Percentiles rank a stretch among this genome's conserved stretches.
These are phyloP conservation scores for Orchesellides sinensis DNA, from an alignment of 2,888 invertebrate genomes.

Conservation along the genomic window DNA sequence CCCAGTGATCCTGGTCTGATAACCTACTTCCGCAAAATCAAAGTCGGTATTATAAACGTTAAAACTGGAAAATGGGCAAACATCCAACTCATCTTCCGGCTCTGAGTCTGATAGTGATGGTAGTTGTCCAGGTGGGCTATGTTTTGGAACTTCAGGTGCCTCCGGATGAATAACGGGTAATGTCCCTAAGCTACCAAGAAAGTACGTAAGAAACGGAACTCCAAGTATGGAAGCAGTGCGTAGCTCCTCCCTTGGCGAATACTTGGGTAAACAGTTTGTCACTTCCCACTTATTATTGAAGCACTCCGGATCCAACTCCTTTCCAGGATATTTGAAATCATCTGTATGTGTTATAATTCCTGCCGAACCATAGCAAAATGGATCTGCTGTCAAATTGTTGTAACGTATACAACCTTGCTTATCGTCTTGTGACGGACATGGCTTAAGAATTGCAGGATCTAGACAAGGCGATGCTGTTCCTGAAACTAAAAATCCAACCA, in stretches of 20 bases:
- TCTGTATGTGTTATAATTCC: too few relatives aligned
- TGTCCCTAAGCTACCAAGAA: constrained; percentile 52
- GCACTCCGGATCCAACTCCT: too few relatives aligned
- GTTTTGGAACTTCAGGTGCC: not conserved
- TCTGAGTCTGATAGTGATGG: too few relatives aligned
- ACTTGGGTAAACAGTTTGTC: constrained; percentile 24
- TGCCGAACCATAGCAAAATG: too few relatives aligned
- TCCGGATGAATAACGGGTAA: constrained; percentile 21
- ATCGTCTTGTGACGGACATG: not conserved
- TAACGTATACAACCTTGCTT: not conserved
- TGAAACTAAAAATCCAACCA: not conserved
- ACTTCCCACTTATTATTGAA: too few relatives aligned
- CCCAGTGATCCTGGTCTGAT: constrained; percentile 65
- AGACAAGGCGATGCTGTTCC: not conserved
- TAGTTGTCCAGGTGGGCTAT: too few relatives aligned
- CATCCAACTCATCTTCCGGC: constrained; percentile 11
- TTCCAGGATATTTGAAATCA: too few relatives aligned
- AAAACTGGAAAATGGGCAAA: constrained; percentile 70
- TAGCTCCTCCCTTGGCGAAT: constrained; percentile 34
- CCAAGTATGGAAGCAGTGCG: constrained; percentile 10
- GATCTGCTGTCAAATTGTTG: too few relatives aligned
- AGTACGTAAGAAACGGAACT: constrained; percentile 35
- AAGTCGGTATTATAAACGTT: constrained; percentile 48
- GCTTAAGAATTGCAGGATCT: not conserved
- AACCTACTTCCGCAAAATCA: constrained; percentile 70